phyloP scores from a whole-genome alignment of 2,113 vertebrate species.

The Panthera tigris region DNA sequence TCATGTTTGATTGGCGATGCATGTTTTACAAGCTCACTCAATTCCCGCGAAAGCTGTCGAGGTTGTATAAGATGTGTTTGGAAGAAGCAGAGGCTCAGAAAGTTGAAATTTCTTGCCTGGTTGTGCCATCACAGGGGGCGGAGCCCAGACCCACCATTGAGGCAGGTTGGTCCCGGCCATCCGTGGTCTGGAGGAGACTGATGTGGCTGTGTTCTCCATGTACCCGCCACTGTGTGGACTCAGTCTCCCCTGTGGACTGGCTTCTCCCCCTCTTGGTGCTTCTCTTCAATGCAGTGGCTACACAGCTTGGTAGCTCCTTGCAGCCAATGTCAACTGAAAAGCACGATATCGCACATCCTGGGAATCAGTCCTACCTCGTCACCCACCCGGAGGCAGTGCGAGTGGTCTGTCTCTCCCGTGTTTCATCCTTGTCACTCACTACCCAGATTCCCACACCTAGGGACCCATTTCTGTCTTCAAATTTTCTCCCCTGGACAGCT shows the following conservation, averaged over 20 bases:
- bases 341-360: fast-evolving
- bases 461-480: fast-evolving
- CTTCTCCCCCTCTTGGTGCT: fast-evolving
- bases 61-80: neutral
- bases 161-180: neutral
- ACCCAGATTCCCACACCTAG: neutral
- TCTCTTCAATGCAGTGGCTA: fast-evolving
- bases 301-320: fast-evolving
- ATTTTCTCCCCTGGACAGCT: neutral
- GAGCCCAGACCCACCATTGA: fast-evolving
- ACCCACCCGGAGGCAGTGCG: fast-evolving
- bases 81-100: neutral
- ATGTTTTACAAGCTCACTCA: fast-evolving
- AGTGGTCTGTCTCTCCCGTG: fast-evolving
- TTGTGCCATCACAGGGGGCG: fast-evolving
- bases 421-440: fast-evolving
- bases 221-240: too few relatives aligned
- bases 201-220: fast-evolving
- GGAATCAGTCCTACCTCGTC: fast-evolving
- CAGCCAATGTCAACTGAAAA: fast-evolving
- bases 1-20: fast-evolving
- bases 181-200: neutral
- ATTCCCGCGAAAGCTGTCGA: fast-evolving
- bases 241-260: neutral
- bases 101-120: neutral